Base-by-base conservation (phyloP, 2,113 vertebrate genomes). In the Trinectes maculatus region DNA sequence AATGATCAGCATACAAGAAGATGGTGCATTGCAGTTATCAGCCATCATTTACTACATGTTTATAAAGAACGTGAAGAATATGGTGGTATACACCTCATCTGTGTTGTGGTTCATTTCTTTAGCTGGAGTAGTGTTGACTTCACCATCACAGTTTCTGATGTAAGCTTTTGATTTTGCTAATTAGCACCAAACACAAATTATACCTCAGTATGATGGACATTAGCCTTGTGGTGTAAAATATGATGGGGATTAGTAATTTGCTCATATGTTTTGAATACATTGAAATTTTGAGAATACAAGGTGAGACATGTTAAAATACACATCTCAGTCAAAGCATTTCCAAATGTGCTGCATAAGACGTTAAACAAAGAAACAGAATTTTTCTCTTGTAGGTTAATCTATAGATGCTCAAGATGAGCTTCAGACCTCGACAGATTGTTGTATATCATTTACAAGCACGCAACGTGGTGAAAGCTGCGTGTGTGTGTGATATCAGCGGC, bases 1-100 rank as follows among this genome's bases (percentile, higher is more conserved):
- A 40, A 56, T n/a, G 65, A 77, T 63, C 59, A 48, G 34, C 37
- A 44, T 33, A 22, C 21, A 21, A 36, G 39, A 29, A 78, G 85
- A 67, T 73, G 58, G 58, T 77, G 69, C 66, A 74, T 37, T 77
- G 71, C 61, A 31, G 37, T 53, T 31, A 9, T 56, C 56, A 56
- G 9, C 25, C 12, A 8, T 54, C n/a, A 9, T 58, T 28, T 34
- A 26, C 24, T 2, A 7, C 37, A 55, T 70, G 62, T 66, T 6
- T 22, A 51, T 24, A 21, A 10, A 56, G 40, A 22, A 26, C 7
- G 18, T 37, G 26, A n/a, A 12, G 6, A 51, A 52, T 61, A 53
- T 53, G 11, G 18, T 46, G n/a, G n/a, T n/a, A n/a, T n/a, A n/a
- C n/a, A n/a, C n/a, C n/a, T n/a, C n/a, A n/a, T n/a, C n/a, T n/a